Percentiles rank a stretch among this genome's conserved stretches.
Conservation (phyloP, 2,797 vertebrate species). For the Platyrinchus mystaceus region DNA sequence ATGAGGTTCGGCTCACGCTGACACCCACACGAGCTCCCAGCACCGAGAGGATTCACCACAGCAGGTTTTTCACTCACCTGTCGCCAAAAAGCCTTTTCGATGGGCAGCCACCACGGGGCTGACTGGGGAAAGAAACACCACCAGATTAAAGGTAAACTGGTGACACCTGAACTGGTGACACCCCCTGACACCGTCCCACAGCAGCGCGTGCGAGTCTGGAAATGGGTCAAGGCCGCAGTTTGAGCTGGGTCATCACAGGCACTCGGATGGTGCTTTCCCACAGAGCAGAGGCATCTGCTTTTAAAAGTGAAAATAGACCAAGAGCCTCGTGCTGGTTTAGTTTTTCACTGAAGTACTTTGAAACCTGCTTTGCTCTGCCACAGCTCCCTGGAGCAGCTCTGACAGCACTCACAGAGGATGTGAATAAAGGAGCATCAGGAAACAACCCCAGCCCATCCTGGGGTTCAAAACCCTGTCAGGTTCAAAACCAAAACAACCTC, state of each 20-base stretch:
- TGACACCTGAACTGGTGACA: not conserved
- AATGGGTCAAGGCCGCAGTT: not conserved
- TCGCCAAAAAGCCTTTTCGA: constrained; percentile 91
- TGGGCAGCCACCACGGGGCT: constrained; percentile 94
- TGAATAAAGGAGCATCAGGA: not conserved
- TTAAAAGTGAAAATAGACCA: not conserved
- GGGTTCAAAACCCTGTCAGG: not conserved
- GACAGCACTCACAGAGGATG: not conserved
- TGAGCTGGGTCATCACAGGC: not conserved
- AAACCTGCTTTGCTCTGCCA: not conserved
- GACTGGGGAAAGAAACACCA: constrained; percentile 74
- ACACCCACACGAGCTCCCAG: fast-evolving
- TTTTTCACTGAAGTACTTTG: not conserved
- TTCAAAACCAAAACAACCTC: not conserved
- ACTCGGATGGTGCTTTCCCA: not conserved
- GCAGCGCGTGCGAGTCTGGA: not conserved
- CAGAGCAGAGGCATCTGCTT: not conserved
- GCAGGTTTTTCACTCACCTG: constrained; percentile 77
- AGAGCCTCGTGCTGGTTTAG: not conserved
- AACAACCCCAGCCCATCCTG: not conserved
- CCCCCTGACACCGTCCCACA: fast-evolving
- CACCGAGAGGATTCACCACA: fast-evolving
- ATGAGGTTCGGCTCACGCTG: not conserved
- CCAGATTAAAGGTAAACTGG: not conserved
- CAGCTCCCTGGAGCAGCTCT: not conserved